Evolutionary conservation across 1,140 invertebrate species (phyloP), one percentile per base, ranked within the genome.

Genomic region (Magallana ariakensis): DNA sequence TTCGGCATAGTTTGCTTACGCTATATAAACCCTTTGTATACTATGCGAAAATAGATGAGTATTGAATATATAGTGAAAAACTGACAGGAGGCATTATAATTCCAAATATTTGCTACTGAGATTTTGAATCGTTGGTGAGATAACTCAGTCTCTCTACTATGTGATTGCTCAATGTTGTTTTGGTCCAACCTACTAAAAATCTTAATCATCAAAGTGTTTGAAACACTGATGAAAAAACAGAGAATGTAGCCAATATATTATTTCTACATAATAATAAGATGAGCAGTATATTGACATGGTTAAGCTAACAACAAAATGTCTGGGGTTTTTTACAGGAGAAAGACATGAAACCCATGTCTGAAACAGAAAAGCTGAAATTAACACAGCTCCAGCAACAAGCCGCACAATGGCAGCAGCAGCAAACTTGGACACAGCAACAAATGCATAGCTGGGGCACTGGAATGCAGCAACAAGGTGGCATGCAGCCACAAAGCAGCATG

Each of bases 331-430:
- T 26, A 26, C 22, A 75, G 66, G 66, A 75, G 10, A 75, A 22
- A 75, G 66, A 75, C 5, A 75, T 75, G 66, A 75, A 75, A 22
- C 66, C 66, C 10, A 26, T 75, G 22, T 75, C 66, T 33, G 66
- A 75, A 26, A 26, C 66, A 75, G 66, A 75, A 75, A 75, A 75
- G 13, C 66, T 26, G 66, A 75, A 75, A 75, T 13, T 75, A 26
- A 26, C 66, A 13, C 66, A 75, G 22, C 66, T 75, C 4, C 66
- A 75, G 66, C 66, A 75, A 26, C 66, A 75, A 75, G 66, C 66
- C 10, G 66, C 66, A 75, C 66, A 75, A 75, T 75, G 66, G 66
- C 66, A 70, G 26, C 62, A 70, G 62, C 62, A 75, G 19, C 58
- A 62, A 13, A 75, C 19, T 33, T 75, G 66, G 66, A 75, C 66